Base-by-base conservation (phyloP, 2,888 invertebrate species). In the Drosophila helvetica region DNA sequence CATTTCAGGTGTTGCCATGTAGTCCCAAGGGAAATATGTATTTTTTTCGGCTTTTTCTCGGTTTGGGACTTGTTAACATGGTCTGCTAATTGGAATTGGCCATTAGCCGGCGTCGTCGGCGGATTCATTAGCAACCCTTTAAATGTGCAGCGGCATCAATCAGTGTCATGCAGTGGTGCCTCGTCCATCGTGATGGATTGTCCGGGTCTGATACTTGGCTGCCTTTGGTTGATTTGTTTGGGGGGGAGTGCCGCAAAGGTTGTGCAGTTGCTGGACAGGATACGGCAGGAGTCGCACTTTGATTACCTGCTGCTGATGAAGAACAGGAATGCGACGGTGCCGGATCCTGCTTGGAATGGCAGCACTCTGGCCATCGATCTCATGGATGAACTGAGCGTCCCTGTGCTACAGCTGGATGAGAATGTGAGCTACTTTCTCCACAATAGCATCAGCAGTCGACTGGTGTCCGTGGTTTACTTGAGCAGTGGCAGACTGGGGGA, bases 361-460 rank as follows among this genome's bases (percentile, higher is more conserved):
- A 72, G 33, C 10, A 47, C 52, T 12, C 38, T 56, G 25, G 4
- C 47, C 0, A 55, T 58, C 47, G 42, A 69, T 33, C 12, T 55
- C 77, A 78, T 90, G 78, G 52, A 74, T 1, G 53, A 51, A 12
- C 22, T 90, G 19, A 30, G 76, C n/a, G 62, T 80, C 47, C 79
- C 91, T 6, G 66, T 88, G 4, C 47, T 91, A 18, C 74, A 82
- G 9, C 54, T 86, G n/a, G 79, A 89, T 47, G 90, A 89, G 50
- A 48, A 63, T 8, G 67, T 70, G 8, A 77, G 58, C 12, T 86
- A 81, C 68, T 78, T 74, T 46, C 57, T 90, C 8, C 78, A 76
- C 54, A 55, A 50, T 2, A 77, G 71, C 0, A 79, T 82, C 30
- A 75, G 58, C 22, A 79, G 58, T 33, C 72, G 62, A 2, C 15